Evolutionary conservation across 2,888 invertebrate genomes (phyloP).

Genomic region (Plebejus melissa): DNA sequence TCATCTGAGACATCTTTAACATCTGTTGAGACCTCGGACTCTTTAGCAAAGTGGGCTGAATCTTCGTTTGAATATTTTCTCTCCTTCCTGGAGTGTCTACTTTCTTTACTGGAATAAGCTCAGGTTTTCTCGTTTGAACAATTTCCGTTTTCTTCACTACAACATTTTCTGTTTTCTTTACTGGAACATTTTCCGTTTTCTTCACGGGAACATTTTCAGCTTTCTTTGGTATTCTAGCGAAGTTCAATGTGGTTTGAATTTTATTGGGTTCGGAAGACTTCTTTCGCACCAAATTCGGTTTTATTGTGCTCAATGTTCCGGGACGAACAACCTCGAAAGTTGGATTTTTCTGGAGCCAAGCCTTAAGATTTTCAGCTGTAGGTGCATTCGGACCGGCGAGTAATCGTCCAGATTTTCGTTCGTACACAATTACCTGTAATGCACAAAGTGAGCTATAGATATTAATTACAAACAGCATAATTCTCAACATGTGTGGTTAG

Average conservation of each 20-base stretch:
- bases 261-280: conserved; percentile 53
- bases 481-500: background rate
- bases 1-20: conserved; percentile 1
- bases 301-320: conserved; percentile 73
- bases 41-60: conserved; percentile 38
- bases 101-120: conserved; percentile 30
- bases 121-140: too few relatives aligned
- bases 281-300: conserved; percentile 56
- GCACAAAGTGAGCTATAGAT: conserved; percentile 29
- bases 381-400: conserved; percentile 90
- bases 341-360: conserved; percentile 92
- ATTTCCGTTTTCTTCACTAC: conserved; percentile 46
- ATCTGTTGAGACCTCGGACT: conserved; percentile 32
- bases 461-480: background rate
- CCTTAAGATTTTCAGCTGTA: conserved; percentile 86
- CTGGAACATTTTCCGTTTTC: conserved; percentile 46
- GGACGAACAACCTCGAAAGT: conserved; percentile 90
- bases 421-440: conserved; percentile 87
- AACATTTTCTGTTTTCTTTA: conserved; percentile 40
- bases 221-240: conserved; percentile 62
- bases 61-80: conserved; percentile 39
- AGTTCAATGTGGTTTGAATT: conserved; percentile 74
- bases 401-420: conserved; percentile 86
- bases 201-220: conserved; percentile 42
- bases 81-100: background rate